Evolutionary conservation across 2,888 invertebrate species (phyloP).

Genomic region (Helobdella robusta): DNA sequence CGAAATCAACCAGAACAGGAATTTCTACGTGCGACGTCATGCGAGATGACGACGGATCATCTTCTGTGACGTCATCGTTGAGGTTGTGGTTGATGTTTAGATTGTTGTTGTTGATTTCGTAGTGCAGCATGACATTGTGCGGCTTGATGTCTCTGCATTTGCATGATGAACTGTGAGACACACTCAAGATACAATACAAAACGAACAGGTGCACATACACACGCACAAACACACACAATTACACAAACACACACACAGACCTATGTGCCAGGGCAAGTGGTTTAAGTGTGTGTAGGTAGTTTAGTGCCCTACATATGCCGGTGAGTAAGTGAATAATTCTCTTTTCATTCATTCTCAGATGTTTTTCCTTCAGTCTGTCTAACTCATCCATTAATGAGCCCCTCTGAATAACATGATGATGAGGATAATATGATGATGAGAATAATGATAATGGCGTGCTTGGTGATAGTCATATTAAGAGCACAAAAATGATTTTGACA

Average conservation of each 20-base stretch:
- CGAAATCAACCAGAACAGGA: slow-evolving; percentile 73
- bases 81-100: background rate
- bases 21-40: slow-evolving; percentile 13
- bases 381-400: slow-evolving; percentile 67
- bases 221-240: background rate
- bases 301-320: slow-evolving; percentile 65
- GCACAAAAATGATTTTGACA: background rate
- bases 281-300: slow-evolving; percentile 63
- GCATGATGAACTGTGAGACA: background rate
- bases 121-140: slow-evolving; percentile 68
- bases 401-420: slow-evolving; percentile 50
- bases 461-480: background rate
- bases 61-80: no score
- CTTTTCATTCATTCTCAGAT: slow-evolving; percentile 57
- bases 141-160: slow-evolving; percentile 67
- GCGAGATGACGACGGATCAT: no score
- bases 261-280: slow-evolving; percentile 51
- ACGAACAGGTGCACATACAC: background rate
- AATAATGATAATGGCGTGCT: background rate
- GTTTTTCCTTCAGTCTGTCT: slow-evolving; percentile 50
- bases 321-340: slow-evolving; percentile 63
- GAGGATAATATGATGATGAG: no score
- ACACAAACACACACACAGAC: slow-evolving; percentile 22
- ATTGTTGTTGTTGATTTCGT: slow-evolving; percentile 33
- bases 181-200: background rate